Conservation (phyloP, 2,888 invertebrate species). For the Deroplatys truncata region DNA sequence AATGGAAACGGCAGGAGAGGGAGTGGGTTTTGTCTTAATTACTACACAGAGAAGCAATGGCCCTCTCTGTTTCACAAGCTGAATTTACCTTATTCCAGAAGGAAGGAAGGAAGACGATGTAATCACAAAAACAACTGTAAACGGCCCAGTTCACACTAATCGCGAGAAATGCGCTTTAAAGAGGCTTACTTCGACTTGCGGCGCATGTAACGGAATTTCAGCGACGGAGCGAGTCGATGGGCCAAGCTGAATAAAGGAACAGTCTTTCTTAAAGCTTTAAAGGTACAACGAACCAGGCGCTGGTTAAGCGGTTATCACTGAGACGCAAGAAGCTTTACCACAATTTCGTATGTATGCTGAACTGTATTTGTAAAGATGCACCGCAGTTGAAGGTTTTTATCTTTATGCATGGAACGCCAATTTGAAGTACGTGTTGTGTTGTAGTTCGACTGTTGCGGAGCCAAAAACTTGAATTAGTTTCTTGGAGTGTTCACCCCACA, state of each 20-base stretch:
- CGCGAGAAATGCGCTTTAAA: neutral
- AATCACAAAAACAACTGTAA: neutral
- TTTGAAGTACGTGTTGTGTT: too few relatives aligned
- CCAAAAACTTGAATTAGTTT: too few relatives aligned
- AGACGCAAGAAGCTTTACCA: rapidly evolving
- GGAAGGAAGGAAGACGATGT: neutral
- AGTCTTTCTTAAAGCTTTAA: neutral
- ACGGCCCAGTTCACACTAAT: neutral
- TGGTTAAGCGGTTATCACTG: too few relatives aligned
- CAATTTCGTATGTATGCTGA: too few relatives aligned
- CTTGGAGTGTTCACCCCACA: too few relatives aligned
- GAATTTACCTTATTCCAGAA: neutral
- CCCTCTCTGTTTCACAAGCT: neutral
- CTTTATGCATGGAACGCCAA: too few relatives aligned
- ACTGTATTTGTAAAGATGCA: too few relatives aligned
- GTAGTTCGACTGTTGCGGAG: too few relatives aligned
- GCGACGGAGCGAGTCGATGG: too few relatives aligned
- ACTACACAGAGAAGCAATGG: neutral
- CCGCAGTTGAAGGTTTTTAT: too few relatives aligned
- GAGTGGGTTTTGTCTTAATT: neutral
- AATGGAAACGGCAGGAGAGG: neutral
- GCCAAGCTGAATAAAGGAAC: neutral
- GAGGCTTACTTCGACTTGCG: neutral
- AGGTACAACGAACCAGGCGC: too few relatives aligned
- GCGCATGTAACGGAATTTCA: neutral